phyloP scores from a whole-genome alignment of 1,140 invertebrate genomes.

The Vollenhovia emeryi region DNA sequence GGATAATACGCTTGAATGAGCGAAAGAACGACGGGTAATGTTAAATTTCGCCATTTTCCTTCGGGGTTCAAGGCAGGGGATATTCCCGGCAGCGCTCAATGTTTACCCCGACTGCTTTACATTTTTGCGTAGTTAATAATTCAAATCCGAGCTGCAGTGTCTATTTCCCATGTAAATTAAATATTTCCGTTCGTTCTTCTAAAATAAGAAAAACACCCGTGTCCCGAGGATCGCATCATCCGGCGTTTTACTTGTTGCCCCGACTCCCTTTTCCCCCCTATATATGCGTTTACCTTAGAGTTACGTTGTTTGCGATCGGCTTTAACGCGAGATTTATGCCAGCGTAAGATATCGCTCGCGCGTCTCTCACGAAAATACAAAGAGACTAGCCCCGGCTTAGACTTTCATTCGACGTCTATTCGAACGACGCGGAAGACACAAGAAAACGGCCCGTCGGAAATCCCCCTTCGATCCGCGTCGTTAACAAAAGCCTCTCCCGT shows the following conservation, averaged over 20 bases:
- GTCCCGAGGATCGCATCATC: not conserved
- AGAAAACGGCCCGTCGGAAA: slow-evolving; percentile 1
- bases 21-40: not conserved
- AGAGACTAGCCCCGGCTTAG: slow-evolving; percentile 2
- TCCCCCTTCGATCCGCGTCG: slow-evolving; percentile 28
- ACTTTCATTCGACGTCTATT: slow-evolving; percentile 38
- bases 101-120: not conserved
- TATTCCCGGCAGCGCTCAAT: not conserved
- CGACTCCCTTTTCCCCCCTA: not conserved
- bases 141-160: not conserved
- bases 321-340: slow-evolving; percentile 52
- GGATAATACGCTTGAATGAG: slow-evolving; percentile 8
- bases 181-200: not conserved
- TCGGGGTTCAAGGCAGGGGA: not conserved
- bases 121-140: not conserved
- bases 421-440: slow-evolving; percentile 39
- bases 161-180: not conserved
- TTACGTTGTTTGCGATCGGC: slow-evolving; percentile 34
- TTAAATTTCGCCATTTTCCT: slow-evolving; percentile 5
- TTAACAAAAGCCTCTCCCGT: slow-evolving; percentile 34
- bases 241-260: not conserved
- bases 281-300: slow-evolving; percentile 37
- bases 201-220: not conserved
- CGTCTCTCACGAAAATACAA: slow-evolving; percentile 15
- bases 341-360: slow-evolving; percentile 34